Evolutionary conservation across 2,888 invertebrate genomes (phyloP).

Genomic region (Proisotoma minuta): DNA sequence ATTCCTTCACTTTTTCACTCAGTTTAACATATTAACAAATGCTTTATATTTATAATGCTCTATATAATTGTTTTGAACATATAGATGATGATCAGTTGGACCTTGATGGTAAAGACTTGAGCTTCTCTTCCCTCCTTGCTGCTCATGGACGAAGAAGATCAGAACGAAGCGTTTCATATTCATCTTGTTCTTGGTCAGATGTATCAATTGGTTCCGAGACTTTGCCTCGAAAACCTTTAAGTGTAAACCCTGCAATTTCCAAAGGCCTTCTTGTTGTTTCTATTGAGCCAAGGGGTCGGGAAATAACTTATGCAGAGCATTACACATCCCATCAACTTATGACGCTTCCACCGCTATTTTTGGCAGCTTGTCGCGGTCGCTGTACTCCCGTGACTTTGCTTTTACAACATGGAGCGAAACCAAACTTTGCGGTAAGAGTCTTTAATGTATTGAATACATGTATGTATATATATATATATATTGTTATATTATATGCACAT

Average conservation of each 20-base stretch:
- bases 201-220: constrained; percentile 48
- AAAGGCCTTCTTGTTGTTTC: constrained; percentile 47
- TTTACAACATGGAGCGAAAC: constrained; percentile 56
- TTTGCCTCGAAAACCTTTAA: constrained; percentile 44
- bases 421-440: constrained; percentile 44
- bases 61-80: background rate
- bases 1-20: background rate
- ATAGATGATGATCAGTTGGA: constrained; percentile 48
- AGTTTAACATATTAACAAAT: no score
- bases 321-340: constrained; percentile 56
- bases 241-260: constrained; percentile 45
- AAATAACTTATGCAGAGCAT: constrained; percentile 50
- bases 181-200: constrained; percentile 47
- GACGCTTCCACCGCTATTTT: constrained; percentile 58
- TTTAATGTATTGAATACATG: no score
- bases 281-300: constrained; percentile 47
- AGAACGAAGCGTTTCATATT: constrained; percentile 47
- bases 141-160: constrained; percentile 47
- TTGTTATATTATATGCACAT: no score
- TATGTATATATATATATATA: no score
- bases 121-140: constrained; percentile 47
- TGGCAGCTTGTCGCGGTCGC: constrained; percentile 57
- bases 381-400: constrained; percentile 56
- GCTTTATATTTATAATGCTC: constrained; percentile 8
- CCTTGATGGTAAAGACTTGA: constrained; percentile 47